Base-by-base conservation (phyloP, 2,797 vertebrate genomes). In the Sylvia borin region DNA sequence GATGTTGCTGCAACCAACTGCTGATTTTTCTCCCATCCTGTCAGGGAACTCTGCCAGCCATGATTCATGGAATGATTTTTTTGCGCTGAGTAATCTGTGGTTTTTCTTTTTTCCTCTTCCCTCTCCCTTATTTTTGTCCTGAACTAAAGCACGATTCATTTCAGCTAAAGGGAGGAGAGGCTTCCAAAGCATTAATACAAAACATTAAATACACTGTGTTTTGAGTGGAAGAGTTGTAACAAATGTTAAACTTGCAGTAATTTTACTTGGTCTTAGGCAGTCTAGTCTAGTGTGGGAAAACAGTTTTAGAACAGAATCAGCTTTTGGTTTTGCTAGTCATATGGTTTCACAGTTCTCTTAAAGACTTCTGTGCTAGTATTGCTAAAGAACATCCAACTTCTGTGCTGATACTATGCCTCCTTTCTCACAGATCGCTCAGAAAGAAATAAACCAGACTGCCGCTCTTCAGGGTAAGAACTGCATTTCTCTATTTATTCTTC, bases 381-480 rank as follows among this genome's bases (percentile, higher is more conserved):
- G 64, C 86, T 92, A 90, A 96, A 90, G 79, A 97, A 58, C 53
- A 84, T 96, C 88, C 92, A 97, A 89, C 53, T 84, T 82, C 32
- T 92, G 22, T 87, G 93, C 93, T 97, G 90, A 97, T 80, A n/a
- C 11, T 96, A 31, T 97, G 50, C 96, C 81, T 98, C 95, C 87
- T 98, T 95, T 98, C 88, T 97, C 93, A 47, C 98, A 99, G 99
- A 98, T 98, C 97, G 97, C 91, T 98, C 98, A 92, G 98, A 99
- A 95, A 98, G 98, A 97, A 98, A 98, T 97, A 99, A 99, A 91
- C 96, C 98, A 90, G 98, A 99, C 65, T 98, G 97, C 93, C 98
- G 97, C 51, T 98, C 97, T 90, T 97, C 98, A 90, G 98, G 99
- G 99, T 99, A 98, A 97, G 98, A 96, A 90, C 55, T 77, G 4